Conservation (phyloP, 1,140 invertebrate genomes). For the Heliconius eleuchia region DNA sequence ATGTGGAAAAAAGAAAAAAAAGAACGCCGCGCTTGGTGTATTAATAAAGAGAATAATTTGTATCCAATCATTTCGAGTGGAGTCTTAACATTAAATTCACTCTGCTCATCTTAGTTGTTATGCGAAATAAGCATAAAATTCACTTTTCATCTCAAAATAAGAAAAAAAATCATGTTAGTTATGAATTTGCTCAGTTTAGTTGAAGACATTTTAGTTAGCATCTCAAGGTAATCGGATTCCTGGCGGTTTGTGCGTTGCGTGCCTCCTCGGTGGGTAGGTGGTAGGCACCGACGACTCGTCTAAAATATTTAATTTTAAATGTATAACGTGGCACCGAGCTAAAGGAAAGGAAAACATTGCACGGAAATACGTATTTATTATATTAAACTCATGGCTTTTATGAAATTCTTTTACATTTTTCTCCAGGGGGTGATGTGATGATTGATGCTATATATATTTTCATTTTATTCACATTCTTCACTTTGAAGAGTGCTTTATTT, state of each 20-base stretch:
- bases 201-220: conserved; percentile 4
- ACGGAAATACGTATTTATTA: conserved; percentile 3
- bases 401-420: background rate
- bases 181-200: background rate
- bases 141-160: too few species aligned
- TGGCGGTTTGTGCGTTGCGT: conserved; percentile 1
- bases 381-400: background rate
- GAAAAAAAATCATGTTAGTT: too few species aligned
- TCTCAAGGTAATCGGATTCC: conserved; percentile 4
- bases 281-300: background rate
- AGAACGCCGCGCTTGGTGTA: too few species aligned
- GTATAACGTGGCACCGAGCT: background rate
- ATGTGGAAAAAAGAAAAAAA: too few species aligned
- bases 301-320: conserved; percentile 11
- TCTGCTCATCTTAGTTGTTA: too few species aligned
- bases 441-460: background rate
- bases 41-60: too few species aligned
- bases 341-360: conserved; percentile 3
- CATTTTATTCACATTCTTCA: too few species aligned
- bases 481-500: too few species aligned
- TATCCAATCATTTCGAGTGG: too few species aligned
- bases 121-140: too few species aligned
- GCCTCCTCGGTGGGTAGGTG: background rate
- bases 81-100: too few species aligned
- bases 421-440: background rate